Evolutionary conservation across 2,888 invertebrate genomes (phyloP), one percentile per base, ranked within the genome.

Genomic region (Eupithecia vulgata): DNA sequence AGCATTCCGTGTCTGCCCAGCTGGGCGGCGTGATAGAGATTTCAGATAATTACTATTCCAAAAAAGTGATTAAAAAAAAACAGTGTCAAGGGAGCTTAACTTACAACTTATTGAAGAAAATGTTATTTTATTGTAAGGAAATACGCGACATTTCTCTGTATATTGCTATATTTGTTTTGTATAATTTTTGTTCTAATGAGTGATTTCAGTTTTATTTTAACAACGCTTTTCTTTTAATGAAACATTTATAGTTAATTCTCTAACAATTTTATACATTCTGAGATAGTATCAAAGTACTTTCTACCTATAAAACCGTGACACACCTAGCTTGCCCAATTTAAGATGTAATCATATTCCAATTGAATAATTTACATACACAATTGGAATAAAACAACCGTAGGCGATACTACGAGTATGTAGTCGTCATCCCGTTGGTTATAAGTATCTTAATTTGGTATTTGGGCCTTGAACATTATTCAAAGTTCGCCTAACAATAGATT

Each of bases 401-500:
- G 80, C 76, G 80, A 37, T 67, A 71, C 61, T 76, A n/a, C n/a
- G n/a, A n/a, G n/a, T n/a, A 78, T 70, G 71, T 48, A 45, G 73
- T 71, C 52, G 70, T 71, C 70, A 71, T 71, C 67, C 61, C 75
- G 59, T 72, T 67, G 10, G 25, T 57, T 57, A 57, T 7, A 13
- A 5, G 21, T 52, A 21, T 57, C 21, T 57, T 71, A 67, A 12
- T 4, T 71, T 48, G 57, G 68, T 70, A 71, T 88, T 87, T 88
- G 87, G 73, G 81, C 92, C 91, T 91, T 92, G 93, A 35, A n/a
- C 35, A 52, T 37, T 25, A 57, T 0, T 62, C 40, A 34, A 52
- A 48, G 71, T 66, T 72, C 35, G 62, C 21, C 8, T 40, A 70
- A 72, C 70, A 72, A 72, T 75, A 37, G 72, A 48, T 70, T 68